Evolutionary conservation across 2,113 vertebrate species (phyloP), one percentile per base, ranked within the genome.

Genomic region (Sclerurus mexicanus): DNA sequence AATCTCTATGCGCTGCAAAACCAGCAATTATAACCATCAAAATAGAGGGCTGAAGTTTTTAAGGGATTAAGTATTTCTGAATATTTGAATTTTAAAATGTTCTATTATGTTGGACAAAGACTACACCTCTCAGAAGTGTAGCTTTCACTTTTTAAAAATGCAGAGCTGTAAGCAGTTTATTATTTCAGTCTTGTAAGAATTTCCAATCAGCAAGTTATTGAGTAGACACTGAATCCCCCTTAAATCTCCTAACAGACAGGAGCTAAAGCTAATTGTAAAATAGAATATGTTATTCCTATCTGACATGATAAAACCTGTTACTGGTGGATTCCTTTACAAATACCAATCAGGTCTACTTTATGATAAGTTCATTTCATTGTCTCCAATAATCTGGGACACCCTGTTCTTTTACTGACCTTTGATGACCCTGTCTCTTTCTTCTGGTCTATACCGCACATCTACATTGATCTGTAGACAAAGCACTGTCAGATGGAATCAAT

Each of bases 401-500:
- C 96, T 96, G 97, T 98, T 98, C 97, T 97, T 97, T 96, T 91
- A 68, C 87, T 98, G 98, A 98, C 98, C 98, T 98, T 95, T 97
- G 83, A 63, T 84, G 96, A 98, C 97, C 97, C 93, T 83, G 90
- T 96, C 98, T 98, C 98, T 98, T 98, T 98, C 98, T 98, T 98
- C 97, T 97, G 98, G 97, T 98, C 98, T 97, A 95, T 95, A 95
- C 96, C 96, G 91, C 95, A 96, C 94, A 96, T 98, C 95, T 92
- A 69, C 96, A 99, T 99, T 98, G 98, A 99, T 99, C 96, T 97
- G 98, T 97, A 98, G 98, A 98, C 98, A 98, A 98, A 98, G 97
- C 96, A 98, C 98, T 98, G 99, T 99, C 98, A 99, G 97, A 96
- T 93, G 35, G 91, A 98, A 99, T 99, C 99, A 98, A 99, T 99